Conservation (phyloP, 2,888 invertebrate species). For the Hyposoter dolosus region DNA sequence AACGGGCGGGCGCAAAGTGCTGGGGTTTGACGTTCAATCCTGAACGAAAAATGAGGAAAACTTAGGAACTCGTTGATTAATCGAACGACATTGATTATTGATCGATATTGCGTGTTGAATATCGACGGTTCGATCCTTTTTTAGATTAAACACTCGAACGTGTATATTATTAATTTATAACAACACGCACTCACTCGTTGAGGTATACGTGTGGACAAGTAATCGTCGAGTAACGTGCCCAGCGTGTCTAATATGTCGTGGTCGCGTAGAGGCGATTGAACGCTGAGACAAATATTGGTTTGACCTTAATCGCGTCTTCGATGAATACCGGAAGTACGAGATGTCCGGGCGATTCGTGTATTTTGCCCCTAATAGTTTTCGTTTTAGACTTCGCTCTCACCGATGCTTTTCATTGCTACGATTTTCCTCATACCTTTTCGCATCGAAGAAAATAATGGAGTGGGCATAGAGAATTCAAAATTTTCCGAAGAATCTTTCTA, state of each 20-base stretch:
- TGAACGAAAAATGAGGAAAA: not conserved
- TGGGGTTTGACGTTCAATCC: not conserved
- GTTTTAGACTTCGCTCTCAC: not conserved
- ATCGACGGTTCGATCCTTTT: not conserved
- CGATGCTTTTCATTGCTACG: not conserved
- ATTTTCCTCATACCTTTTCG: not conserved
- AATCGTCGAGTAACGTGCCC: slow-evolving; percentile 35
- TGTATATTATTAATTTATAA: not conserved
- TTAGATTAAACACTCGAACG: not conserved
- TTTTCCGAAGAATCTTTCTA: not conserved
- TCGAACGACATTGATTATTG: not conserved
- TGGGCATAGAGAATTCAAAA: not conserved
- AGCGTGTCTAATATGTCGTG: slow-evolving; percentile 45
- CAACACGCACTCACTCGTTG: not conserved
- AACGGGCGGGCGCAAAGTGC: not conserved
- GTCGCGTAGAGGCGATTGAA: slow-evolving; percentile 52
- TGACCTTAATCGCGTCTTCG: slow-evolving; percentile 75
- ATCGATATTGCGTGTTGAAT: not conserved
- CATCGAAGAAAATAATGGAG: not conserved
- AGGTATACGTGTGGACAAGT: slow-evolving; percentile 8
- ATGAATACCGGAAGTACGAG: slow-evolving; percentile 59
- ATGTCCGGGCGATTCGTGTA: slow-evolving; percentile 27
- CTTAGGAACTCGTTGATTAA: not conserved
- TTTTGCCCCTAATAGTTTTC: not conserved
- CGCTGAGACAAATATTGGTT: slow-evolving; percentile 76